phyloP scores from a whole-genome alignment of 2,113 vertebrate species.

The Ranitomeya imitator region DNA sequence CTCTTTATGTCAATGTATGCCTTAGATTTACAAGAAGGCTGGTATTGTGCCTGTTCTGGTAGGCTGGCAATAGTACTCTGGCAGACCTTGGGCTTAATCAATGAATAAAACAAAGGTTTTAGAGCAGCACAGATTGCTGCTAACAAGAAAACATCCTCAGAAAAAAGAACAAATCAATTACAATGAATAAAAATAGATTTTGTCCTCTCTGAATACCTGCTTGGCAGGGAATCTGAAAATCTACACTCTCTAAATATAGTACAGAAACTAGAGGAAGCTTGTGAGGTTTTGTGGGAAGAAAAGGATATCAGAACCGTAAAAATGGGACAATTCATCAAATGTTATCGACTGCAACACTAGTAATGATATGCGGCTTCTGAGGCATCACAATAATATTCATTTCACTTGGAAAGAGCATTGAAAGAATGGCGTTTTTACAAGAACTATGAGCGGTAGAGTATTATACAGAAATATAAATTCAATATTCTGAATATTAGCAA shows the following conservation, averaged over 20 bases:
- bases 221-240: constrained; percentile 26
- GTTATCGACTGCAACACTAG: constrained; percentile 17
- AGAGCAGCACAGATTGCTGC: constrained; percentile 9
- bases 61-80: not conserved
- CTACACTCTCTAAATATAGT: constrained; percentile 20
- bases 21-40: not conserved
- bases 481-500: not conserved
- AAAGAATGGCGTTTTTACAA: constrained; percentile 12
- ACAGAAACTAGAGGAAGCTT: not conserved
- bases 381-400: constrained; percentile 12
- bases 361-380: not conserved
- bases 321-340: constrained; percentile 27
- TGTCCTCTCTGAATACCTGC: not conserved
- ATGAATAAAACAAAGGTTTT: constrained; percentile 39
- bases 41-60: not conserved
- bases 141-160: constrained; percentile 30
- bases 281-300: constrained; percentile 10
- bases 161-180: constrained; percentile 47
- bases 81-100: constrained; percentile 16
- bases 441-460: not conserved
- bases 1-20: not conserved
- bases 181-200: constrained; percentile 34
- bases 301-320: constrained; percentile 10
- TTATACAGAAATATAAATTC: not conserved
- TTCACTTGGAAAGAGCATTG: constrained; percentile 15